phyloP scores from a whole-genome alignment of 30 jellyfish, hydroid and myxozoan genomes.

The Catostylus mosaicus region DNA sequence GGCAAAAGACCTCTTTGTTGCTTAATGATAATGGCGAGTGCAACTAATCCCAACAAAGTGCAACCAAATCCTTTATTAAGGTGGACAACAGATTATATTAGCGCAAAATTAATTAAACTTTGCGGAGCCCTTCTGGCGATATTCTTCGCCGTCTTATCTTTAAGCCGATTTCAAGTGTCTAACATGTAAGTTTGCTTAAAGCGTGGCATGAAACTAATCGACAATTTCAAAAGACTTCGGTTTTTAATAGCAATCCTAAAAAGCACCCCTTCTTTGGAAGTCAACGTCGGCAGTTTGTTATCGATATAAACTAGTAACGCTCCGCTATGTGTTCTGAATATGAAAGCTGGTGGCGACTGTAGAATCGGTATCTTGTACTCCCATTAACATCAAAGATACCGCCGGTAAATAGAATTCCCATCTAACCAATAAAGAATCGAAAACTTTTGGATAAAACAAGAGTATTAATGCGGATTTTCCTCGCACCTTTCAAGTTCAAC shows the following conservation, averaged over 20 bases:
- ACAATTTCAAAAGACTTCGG: background rate
- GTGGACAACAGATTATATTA: background rate
- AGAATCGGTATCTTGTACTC: background rate
- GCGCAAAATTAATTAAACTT: conserved; percentile 3
- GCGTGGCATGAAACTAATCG: background rate
- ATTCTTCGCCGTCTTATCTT: background rate
- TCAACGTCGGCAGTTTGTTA: background rate
- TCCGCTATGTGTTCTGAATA: background rate
- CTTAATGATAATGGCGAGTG: background rate
- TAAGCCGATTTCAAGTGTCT: conserved; percentile 14
- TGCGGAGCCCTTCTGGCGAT: background rate
- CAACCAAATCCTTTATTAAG: background rate
- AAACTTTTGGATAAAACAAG: background rate
- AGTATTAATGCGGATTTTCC: background rate
- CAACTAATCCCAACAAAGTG: conserved; percentile 5
- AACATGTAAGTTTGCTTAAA: conserved; percentile 1
- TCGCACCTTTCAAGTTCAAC: background rate
- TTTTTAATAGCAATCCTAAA: background rate
- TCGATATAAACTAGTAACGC: background rate
- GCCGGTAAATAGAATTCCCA: background rate
- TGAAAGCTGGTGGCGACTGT: background rate
- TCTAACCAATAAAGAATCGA: background rate
- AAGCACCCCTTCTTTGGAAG: background rate
- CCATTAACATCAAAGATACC: background rate
- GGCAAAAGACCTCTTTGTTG: background rate